These are phyloP conservation scores for Chrysomela aeneicollis DNA, from an alignment of 2,888 invertebrate species.

Conservation along the genomic window DNA sequence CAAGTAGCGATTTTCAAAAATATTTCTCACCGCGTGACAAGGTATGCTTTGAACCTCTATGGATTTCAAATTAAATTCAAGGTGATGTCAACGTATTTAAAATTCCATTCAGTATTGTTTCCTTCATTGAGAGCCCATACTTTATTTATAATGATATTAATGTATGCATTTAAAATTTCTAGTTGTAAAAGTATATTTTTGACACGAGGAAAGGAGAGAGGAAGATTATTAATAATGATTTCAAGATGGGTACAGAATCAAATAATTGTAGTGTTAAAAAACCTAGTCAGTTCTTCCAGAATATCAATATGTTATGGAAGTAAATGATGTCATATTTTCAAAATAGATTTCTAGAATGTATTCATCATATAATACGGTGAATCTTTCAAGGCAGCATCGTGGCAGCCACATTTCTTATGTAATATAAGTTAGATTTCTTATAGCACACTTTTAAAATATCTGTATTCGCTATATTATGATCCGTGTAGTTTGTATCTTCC, in stretches of 20 bases:
- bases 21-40: constrained; percentile 53
- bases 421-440: constrained; percentile 46
- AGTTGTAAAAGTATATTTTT: constrained; percentile 60
- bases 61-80: constrained; percentile 6
- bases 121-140: constrained; percentile 44
- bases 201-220: constrained; percentile 55
- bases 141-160: constrained; percentile 47
- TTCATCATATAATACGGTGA: constrained; percentile 45
- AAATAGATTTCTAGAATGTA: constrained; percentile 49
- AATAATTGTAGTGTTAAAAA: constrained; percentile 58
- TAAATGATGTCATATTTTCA: constrained; percentile 60
- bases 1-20: constrained; percentile 50
- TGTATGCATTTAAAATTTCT: constrained; percentile 55
- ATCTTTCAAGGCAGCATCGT: constrained; percentile 47
- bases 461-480: constrained; percentile 34
- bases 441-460: constrained; percentile 44
- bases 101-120: constrained; percentile 29
- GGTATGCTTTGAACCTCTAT: constrained; percentile 48
- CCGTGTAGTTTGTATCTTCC: constrained; percentile 38
- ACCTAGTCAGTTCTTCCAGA: constrained; percentile 52
- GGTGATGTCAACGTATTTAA: not conserved
- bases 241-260: constrained; percentile 56
- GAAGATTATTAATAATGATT: constrained; percentile 59
- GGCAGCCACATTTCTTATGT: constrained; percentile 50
- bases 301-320: constrained; percentile 56